These are phyloP conservation scores for Hyla sarda DNA, from an alignment of 2,113 vertebrate genomes.

Conservation along the genomic window DNA sequence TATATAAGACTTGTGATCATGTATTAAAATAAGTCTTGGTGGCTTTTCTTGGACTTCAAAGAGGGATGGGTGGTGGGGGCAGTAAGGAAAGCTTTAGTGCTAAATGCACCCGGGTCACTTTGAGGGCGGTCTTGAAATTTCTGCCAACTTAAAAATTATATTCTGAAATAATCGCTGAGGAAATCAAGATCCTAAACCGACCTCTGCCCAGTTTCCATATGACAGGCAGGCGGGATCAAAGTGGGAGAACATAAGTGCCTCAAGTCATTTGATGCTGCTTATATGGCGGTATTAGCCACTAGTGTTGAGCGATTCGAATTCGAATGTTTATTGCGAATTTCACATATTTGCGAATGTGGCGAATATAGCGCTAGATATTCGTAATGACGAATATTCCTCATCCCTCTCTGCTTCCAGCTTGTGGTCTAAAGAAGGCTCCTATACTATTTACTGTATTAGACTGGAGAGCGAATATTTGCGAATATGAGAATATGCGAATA, in stretches of 20 bases:
- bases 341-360: too few species aligned
- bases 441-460: too few species aligned
- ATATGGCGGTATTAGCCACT: neutral
- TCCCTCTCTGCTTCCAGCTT: too few species aligned
- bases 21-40: constrained; percentile 27
- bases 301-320: too few species aligned
- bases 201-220: neutral
- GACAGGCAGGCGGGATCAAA: constrained; percentile 23
- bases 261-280: neutral
- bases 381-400: too few species aligned
- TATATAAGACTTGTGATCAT: constrained; percentile 35
- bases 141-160: constrained; percentile 37
- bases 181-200: constrained; percentile 24
- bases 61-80: neutral
- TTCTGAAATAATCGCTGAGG: constrained; percentile 33
- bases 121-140: constrained; percentile 39
- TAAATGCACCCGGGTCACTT: constrained; percentile 23
- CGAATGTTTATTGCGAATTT: too few species aligned
- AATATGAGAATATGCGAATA: too few species aligned
- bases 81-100: neutral
- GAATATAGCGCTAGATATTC: too few species aligned
- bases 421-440: too few species aligned
- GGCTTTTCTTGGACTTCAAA: constrained; percentile 36
- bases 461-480: too few species aligned
- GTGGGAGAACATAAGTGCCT: neutral